Conservation (phyloP, 2,888 invertebrate genomes). For the Hypolimnas misippus region DNA sequence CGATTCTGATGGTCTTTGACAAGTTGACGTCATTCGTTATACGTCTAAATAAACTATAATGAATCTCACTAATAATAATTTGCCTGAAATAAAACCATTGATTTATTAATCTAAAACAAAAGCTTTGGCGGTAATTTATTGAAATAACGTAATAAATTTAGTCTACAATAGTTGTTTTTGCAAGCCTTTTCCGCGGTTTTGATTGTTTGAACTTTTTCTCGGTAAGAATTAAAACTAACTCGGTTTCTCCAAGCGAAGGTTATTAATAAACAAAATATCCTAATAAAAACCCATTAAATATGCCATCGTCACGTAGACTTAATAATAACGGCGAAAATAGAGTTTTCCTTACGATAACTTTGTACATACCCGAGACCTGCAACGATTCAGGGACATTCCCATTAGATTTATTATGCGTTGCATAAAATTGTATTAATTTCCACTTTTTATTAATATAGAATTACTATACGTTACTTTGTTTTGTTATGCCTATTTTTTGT, state of each 20-base stretch:
- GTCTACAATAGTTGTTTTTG: not conserved
- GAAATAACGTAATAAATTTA: not conserved
- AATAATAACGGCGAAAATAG: slow-evolving; percentile 23
- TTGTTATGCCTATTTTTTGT: too few relatives aligned
- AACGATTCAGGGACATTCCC: slow-evolving; percentile 14
- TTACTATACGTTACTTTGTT: not conserved
- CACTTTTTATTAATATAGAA: not conserved
- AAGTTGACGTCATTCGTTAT: too few relatives aligned
- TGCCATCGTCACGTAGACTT: slow-evolving; percentile 25
- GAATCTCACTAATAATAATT: too few relatives aligned
- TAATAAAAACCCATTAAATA: slow-evolving; percentile 29
- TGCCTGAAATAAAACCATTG: not conserved
- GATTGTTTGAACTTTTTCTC: slow-evolving; percentile 1
- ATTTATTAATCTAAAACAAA: not conserved
- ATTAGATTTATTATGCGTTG: not conserved
- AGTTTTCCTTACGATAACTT: slow-evolving; percentile 34
- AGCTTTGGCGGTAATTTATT: too few relatives aligned
- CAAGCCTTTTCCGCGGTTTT: not conserved
- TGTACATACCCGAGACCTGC: slow-evolving; percentile 20
- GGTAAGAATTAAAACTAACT: slow-evolving; percentile 18
- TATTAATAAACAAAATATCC: slow-evolving; percentile 18
- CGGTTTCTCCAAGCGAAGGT: slow-evolving; percentile 25
- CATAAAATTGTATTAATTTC: not conserved
- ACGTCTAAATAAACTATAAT: too few relatives aligned
- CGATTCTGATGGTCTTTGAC: too few relatives aligned